These are phyloP conservation scores for Contarinia nasturtii DNA, from an alignment of 1,140 invertebrate species.

Conservation along the genomic window DNA sequence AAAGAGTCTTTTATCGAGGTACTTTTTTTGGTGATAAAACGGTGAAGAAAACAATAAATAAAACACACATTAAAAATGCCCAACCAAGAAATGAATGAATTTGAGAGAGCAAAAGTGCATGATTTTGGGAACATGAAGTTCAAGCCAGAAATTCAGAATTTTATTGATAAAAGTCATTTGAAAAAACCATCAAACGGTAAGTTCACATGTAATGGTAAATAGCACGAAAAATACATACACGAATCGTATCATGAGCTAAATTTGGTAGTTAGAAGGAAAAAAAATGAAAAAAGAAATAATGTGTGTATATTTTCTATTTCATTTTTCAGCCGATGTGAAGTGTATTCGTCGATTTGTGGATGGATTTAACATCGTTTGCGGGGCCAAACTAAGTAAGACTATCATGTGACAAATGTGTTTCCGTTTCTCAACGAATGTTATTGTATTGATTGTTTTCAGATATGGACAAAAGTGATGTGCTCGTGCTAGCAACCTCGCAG, in stretches of 20 bases:
- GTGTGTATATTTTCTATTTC: not conserved
- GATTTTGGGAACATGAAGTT: constrained; percentile 90
- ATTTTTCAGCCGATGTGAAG: constrained; percentile 81
- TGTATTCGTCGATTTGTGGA: constrained; percentile 98
- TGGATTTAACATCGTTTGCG: constrained; percentile 97
- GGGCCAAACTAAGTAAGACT: constrained; percentile 84
- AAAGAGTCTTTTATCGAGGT: no score
- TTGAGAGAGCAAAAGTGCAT: no score
- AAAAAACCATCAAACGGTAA: constrained; percentile 98
- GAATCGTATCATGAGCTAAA: no score
- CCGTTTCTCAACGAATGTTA: no score
- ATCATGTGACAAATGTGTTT: no score
- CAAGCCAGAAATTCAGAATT: constrained; percentile 91
- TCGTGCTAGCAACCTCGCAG: constrained; percentile 93
- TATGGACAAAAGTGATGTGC: constrained; percentile 99
- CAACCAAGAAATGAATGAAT: no score
- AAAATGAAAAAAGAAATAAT: no score
- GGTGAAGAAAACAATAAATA: not conserved
- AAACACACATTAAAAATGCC: constrained; percentile 44
- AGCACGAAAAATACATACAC: no score
- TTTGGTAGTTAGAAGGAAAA: no score
- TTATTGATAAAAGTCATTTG: constrained; percentile 98
- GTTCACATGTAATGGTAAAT: constrained; percentile 2
- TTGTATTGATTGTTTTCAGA: constrained; percentile 17
- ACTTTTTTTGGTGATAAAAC: not conserved